A percentile compares a stretch with the other conserved stretches of the same genome.
Evolutionary conservation across 2,888 invertebrate species (phyloP).

Genomic region (Brenthis daphne): DNA sequence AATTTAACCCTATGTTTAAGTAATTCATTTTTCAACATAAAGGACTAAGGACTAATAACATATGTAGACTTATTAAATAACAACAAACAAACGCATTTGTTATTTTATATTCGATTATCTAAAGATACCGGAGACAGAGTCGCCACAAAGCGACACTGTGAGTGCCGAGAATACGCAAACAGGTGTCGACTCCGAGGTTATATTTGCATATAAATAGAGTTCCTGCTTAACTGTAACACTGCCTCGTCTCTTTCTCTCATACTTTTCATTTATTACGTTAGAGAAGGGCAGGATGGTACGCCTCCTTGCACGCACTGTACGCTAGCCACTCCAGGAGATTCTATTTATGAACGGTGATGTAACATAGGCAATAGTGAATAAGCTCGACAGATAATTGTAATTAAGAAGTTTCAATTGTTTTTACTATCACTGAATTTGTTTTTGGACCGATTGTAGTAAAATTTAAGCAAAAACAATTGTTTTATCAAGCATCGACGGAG

Average conservation of each 20-base stretch:
- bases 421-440: conserved; percentile 21
- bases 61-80: conserved; percentile 40
- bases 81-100: conserved; percentile 39
- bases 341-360: conserved; percentile 78
- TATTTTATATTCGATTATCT: conserved; percentile 59
- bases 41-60: no score
- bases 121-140: conserved; percentile 73
- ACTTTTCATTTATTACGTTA: conserved; percentile 56
- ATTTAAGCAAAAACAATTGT: neutral
- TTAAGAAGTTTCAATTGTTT: conserved; percentile 52
- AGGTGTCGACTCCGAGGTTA: conserved; percentile 81
- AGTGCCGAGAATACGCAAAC: conserved; percentile 80
- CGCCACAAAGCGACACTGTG: conserved; percentile 71
- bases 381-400: conserved; percentile 57
- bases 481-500: conserved; percentile 3
- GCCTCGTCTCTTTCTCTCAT: conserved; percentile 73
- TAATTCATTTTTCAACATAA: no score
- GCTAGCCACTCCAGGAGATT: conserved; percentile 71
- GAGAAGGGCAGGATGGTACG: conserved; percentile 68
- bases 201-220: conserved; percentile 83
- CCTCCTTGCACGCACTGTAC: conserved; percentile 71
- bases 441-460: no score
- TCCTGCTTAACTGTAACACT: conserved; percentile 82
- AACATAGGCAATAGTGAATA: conserved; percentile 55
- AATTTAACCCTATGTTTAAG: no score